Evolutionary conservation across 53 echinoderm and acorn worm genomes (phyloP), one percentile per base, ranked within the genome.

Genomic region (Arbacia lixula): DNA sequence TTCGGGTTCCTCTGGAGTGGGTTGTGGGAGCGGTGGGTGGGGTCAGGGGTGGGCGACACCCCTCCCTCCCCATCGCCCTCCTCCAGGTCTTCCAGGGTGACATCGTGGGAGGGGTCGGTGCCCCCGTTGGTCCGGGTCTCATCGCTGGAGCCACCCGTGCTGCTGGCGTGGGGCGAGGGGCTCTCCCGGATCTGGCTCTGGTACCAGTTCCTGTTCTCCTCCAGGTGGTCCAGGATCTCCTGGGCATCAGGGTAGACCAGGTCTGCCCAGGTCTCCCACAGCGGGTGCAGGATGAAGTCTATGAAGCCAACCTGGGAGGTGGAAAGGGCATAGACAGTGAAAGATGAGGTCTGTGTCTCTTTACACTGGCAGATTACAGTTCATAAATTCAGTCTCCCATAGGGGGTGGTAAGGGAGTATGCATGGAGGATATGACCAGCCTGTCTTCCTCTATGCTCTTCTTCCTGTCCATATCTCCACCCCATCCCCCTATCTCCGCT

Each of bases 231-330:
- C 39, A 96, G 89, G 84, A 96, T 88, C 28, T 96, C 93, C 53
- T 96, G 96, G 25, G 96, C 96, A 31, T 96, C 96, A 1, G 96
- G 96, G 85, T 87, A 96, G 65, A 96, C 96, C 53, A 96, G 85
- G 74, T 96, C 96, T 10, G 96, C 96, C 96, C 96, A 96, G 8
- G 96, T 96, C 50, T 96, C 96, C 96, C 96, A 96, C 53, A 96
- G 71, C 3, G 96, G 96, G 64, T 96, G 96, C 53, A 96, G 85
- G 43, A 96, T 96, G 87, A 83, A 96, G 87, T 96, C 96, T 31
- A 96, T 96, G 84, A 96, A 96, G 12, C 96, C 96, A 56, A 96
- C 96, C 96, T 96, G 54, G 41, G 9, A 29, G 22, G 2, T 3
- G 17, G 4, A 69, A 62, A 62, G 28, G 33, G n/a, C n/a, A n/a